Conservation (phyloP, 2,797 vertebrate species). For the Anguilla megastoma region DNA sequence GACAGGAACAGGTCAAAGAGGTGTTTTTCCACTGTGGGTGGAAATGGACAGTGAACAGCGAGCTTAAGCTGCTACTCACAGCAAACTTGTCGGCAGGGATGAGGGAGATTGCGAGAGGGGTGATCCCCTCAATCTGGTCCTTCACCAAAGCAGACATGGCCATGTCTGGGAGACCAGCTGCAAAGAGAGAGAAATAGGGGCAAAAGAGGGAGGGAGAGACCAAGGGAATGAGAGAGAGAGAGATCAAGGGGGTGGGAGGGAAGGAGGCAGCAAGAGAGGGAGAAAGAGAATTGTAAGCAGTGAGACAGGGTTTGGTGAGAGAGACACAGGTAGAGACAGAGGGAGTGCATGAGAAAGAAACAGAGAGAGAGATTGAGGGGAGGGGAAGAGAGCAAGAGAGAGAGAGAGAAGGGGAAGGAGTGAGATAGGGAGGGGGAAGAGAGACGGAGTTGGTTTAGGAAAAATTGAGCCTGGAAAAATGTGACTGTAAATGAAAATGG, state of each 20-base stretch:
- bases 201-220: not conserved
- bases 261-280: not conserved
- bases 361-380: not conserved
- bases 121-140: constrained; percentile 75
- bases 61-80: constrained; percentile 59
- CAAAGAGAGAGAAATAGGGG: not conserved
- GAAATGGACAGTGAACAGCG: not conserved
- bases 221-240: not conserved
- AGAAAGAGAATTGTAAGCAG: too few species aligned
- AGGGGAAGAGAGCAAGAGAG: not conserved
- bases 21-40: not conserved
- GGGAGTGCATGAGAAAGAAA: not conserved
- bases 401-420: not conserved
- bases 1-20: not conserved
- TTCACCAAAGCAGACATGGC: constrained; percentile 74
- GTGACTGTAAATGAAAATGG: too few species aligned
- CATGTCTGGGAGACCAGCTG: constrained; percentile 76
- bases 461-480: too few species aligned
- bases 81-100: constrained; percentile 69
- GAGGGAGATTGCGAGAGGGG: constrained; percentile 64
- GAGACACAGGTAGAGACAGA: not conserved
- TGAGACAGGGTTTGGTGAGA: not conserved
- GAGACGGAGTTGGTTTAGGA: not conserved
- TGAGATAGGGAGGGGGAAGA: not conserved
- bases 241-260: not conserved